Evolutionary conservation across 1,140 invertebrate genomes (phyloP).

Genomic region (Drosophila arizonae): DNA sequence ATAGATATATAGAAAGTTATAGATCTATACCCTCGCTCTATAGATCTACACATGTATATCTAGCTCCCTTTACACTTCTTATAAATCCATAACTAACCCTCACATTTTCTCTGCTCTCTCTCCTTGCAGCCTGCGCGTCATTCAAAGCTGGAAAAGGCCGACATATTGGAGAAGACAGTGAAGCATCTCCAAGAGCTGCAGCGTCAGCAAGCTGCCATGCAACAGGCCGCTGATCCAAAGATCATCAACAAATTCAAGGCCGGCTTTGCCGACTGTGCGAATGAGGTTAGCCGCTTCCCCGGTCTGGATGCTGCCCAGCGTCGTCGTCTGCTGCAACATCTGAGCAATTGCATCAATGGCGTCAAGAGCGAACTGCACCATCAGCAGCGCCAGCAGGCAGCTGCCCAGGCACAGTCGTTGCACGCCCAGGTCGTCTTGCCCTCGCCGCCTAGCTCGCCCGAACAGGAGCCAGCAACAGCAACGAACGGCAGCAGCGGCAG

Average conservation of each 20-base stretch:
- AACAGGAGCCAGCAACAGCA: slow-evolving; percentile 77
- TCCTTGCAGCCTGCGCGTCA: slow-evolving; percentile 91
- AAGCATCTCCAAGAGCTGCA: slow-evolving; percentile 94
- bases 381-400: slow-evolving; percentile 74
- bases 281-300: slow-evolving; percentile 91
- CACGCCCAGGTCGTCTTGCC: slow-evolving; percentile 83
- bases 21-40: no score
- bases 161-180: slow-evolving; percentile 98
- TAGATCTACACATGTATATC: neutral
- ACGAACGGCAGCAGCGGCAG: slow-evolving; percentile 83
- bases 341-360: slow-evolving; percentile 87
- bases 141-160: slow-evolving; percentile 98
- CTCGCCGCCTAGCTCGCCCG: slow-evolving; percentile 82
- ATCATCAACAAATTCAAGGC: slow-evolving; percentile 93
- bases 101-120: slow-evolving; percentile 15
- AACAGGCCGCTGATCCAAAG: slow-evolving; percentile 89
- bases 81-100: slow-evolving; percentile 2
- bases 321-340: slow-evolving; percentile 88
- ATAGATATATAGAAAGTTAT: no score
- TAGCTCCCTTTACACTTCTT: neutral
- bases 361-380: slow-evolving; percentile 82
- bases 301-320: slow-evolving; percentile 88
- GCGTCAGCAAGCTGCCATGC: slow-evolving; percentile 88
- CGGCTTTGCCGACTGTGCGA: slow-evolving; percentile 94
- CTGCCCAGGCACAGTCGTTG: slow-evolving; percentile 58